phyloP scores from a whole-genome alignment of 2,113 vertebrate genomes.

The Carassius auratus region DNA sequence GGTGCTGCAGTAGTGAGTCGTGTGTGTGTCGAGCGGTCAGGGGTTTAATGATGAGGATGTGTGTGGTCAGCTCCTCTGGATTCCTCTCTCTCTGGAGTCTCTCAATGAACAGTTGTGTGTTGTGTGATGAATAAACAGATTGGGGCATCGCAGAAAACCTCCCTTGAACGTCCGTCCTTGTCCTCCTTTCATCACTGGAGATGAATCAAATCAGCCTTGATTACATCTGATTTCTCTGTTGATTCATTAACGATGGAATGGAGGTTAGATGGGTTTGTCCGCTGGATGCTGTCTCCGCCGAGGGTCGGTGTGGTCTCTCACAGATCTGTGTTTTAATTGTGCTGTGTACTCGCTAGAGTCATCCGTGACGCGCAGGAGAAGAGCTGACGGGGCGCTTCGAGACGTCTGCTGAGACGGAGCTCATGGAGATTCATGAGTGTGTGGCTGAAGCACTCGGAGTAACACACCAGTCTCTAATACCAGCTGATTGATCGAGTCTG shows the following conservation, averaged over 20 bases:
- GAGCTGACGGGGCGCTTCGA: not conserved
- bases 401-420: not conserved
- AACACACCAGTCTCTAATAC: conserved; percentile 12
- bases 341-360: not conserved
- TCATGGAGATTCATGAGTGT: conserved; percentile 31
- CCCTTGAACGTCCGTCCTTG: not conserved
- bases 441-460: conserved; percentile 11
- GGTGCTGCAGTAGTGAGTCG: no score
- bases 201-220: not conserved
- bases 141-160: not conserved
- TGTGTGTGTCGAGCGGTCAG: no score
- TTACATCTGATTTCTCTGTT: not conserved
- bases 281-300: not conserved
- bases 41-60: not conserved
- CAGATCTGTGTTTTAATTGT: not conserved
- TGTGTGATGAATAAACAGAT: not conserved
- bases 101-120: not conserved
- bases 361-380: not conserved
- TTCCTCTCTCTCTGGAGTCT: not conserved
- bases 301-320: not conserved
- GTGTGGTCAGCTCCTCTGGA: not conserved
- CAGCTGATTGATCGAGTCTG: not conserved
- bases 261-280: not conserved
- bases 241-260: not conserved
- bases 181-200: not conserved